These are phyloP conservation scores for Pantelozetes paolii DNA, from an alignment of 2,888 invertebrate species.

Conservation along the genomic window DNA sequence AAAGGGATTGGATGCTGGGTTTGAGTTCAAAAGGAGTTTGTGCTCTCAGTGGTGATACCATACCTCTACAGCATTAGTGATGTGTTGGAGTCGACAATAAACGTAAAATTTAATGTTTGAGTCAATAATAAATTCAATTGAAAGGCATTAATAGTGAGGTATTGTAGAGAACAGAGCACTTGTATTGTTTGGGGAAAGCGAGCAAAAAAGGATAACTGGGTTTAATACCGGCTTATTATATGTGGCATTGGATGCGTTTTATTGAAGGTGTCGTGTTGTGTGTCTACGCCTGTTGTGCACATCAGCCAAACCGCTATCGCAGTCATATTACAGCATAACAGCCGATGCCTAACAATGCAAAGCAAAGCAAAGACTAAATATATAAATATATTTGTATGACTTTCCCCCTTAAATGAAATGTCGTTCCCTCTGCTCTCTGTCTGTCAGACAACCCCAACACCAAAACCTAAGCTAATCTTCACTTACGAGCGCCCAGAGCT, in stretches of 20 bases:
- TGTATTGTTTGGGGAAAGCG: neutral
- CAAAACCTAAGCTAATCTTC: constrained; percentile 27
- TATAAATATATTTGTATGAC: constrained; percentile 33
- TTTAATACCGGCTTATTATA: constrained; percentile 32
- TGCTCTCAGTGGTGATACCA: neutral
- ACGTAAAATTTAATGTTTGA: constrained; percentile 6
- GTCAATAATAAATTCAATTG: constrained; percentile 7
- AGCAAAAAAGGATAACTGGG: neutral
- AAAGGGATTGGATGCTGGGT: neutral
- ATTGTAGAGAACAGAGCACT: constrained; percentile 1
- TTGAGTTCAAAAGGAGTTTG: neutral
- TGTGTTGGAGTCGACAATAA: constrained; percentile 1
- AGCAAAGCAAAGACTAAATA: constrained; percentile 7
- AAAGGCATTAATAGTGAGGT: constrained; percentile 1
- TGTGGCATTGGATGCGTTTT: constrained; percentile 5
- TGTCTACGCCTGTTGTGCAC: neutral
- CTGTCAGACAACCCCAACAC: constrained; percentile 16
- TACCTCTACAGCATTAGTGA: neutral
- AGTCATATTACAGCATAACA: constrained; percentile 17
- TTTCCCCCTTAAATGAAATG: neutral
- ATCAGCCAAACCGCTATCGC: constrained; percentile 15
- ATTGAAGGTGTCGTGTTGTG: constrained; percentile 35
- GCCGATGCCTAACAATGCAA: neutral
- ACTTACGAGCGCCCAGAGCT: constrained; percentile 14
- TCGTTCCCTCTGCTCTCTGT: neutral